These are phyloP conservation scores for Equus quagga DNA, from an alignment of 2,113 vertebrate species.

Conservation along the genomic window DNA sequence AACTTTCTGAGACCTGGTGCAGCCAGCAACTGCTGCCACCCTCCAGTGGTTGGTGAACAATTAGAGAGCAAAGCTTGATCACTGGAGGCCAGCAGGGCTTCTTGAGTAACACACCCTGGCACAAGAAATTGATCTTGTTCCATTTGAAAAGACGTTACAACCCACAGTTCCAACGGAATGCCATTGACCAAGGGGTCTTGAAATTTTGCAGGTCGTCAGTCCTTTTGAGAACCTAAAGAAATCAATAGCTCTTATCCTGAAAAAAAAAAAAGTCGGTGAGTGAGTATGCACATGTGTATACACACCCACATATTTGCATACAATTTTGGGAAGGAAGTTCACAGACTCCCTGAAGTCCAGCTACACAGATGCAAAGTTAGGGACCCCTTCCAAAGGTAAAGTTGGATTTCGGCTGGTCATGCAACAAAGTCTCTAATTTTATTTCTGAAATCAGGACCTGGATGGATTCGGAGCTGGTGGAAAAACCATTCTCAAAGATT, in stretches of 20 bases:
- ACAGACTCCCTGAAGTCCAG: not conserved
- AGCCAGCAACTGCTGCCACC: not conserved
- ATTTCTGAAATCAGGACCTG: not conserved
- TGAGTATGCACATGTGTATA: not conserved
- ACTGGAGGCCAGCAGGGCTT: not conserved
- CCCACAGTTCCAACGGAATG: not conserved
- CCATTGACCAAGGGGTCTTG: not conserved
- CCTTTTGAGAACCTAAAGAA: not conserved
- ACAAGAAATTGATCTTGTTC: not conserved
- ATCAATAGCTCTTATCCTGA: not conserved
- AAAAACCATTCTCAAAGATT: not conserved
- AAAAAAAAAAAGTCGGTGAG: not conserved
- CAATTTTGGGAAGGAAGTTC: not conserved
- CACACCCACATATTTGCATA: not conserved
- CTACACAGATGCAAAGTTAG: not conserved
- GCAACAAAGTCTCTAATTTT: not conserved
- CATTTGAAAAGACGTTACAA: not conserved
- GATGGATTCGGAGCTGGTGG: not conserved
- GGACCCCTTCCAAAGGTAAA: not conserved
- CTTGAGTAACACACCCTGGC: not conserved
- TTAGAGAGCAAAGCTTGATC: not conserved
- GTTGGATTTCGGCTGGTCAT: not conserved
- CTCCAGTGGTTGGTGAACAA: not conserved
- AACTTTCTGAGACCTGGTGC: not conserved
- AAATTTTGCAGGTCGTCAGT: not conserved